These are phyloP conservation scores for Auanema sp. DNA, from an alignment of 2,888 invertebrate species.

Conservation along the genomic window DNA sequence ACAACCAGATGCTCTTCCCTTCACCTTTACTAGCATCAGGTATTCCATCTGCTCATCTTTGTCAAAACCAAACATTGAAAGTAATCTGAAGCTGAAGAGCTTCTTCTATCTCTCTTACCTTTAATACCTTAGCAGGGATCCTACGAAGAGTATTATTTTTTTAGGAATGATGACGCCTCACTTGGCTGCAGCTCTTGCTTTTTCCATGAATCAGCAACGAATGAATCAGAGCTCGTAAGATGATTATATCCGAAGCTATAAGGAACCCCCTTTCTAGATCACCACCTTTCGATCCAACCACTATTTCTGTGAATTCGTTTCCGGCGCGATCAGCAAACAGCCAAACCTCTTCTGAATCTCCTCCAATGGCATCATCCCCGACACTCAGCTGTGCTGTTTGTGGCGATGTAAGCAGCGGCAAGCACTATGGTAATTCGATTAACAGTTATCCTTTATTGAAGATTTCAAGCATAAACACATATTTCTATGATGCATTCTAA, in stretches of 20 bases:
- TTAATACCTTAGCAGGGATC: neutral
- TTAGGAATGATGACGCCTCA: slow-evolving; percentile 37
- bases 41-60: neutral
- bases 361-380: slow-evolving; percentile 40
- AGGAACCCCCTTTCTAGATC: slow-evolving; percentile 14
- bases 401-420: slow-evolving; percentile 62
- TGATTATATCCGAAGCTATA: neutral
- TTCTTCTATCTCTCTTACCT: neutral
- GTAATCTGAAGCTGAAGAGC: neutral
- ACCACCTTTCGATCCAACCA: slow-evolving; percentile 42
- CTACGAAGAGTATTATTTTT: neutral
- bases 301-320: slow-evolving; percentile 51
- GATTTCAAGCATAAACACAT: neutral
- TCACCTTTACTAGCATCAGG: slow-evolving; percentile 32
- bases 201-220: slow-evolving; percentile 41
- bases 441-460: slow-evolving; percentile 18
- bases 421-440: slow-evolving; percentile 58
- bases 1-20: slow-evolving; percentile 38
- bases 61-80: neutral
- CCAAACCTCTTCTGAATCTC: slow-evolving; percentile 22
- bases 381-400: slow-evolving; percentile 52
- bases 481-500: neutral
- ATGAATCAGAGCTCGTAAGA: slow-evolving; percentile 21
- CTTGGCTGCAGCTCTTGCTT: slow-evolving; percentile 41
- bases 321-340: slow-evolving; percentile 23